phyloP scores from a whole-genome alignment of 2,113 vertebrate species.

The Varanus salvator region DNA sequence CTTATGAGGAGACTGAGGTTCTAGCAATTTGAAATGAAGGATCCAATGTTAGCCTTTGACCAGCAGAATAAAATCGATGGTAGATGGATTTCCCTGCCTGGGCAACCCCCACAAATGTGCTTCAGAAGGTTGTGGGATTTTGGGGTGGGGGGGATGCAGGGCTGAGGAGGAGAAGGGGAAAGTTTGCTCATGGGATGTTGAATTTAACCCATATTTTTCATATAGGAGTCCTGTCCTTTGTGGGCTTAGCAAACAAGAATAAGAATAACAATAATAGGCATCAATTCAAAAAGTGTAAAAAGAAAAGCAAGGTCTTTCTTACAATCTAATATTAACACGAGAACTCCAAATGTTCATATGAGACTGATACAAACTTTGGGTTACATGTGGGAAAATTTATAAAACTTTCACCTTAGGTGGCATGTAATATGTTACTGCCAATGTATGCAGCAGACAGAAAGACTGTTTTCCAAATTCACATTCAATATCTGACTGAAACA shows the following conservation, averaged over 20 bases:
- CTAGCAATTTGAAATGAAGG: not conserved
- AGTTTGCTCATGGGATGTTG: no score
- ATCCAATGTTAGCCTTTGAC: no score
- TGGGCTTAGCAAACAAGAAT: no score
- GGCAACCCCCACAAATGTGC: no score
- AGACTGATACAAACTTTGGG: not conserved
- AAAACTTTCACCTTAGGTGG: not conserved
- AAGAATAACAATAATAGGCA: not conserved
- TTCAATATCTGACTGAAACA: not conserved
- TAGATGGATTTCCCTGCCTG: no score
- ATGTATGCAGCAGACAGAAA: not conserved
- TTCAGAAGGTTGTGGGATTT: no score
- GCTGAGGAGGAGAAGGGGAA: no score
- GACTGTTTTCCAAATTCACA: not conserved
- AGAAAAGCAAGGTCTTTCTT: not conserved
- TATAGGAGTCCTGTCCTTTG: not conserved
- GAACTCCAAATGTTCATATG: not conserved
- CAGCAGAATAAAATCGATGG: no score
- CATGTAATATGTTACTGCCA: not conserved
- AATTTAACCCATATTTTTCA: no score
- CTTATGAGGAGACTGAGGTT: not conserved
- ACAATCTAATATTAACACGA: not conserved
- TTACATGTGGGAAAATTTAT: not conserved
- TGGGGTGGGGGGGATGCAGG: no score
- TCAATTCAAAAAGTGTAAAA: not conserved